Conservation (phyloP, 2,888 invertebrate genomes). For the Nomada hirtipes region DNA sequence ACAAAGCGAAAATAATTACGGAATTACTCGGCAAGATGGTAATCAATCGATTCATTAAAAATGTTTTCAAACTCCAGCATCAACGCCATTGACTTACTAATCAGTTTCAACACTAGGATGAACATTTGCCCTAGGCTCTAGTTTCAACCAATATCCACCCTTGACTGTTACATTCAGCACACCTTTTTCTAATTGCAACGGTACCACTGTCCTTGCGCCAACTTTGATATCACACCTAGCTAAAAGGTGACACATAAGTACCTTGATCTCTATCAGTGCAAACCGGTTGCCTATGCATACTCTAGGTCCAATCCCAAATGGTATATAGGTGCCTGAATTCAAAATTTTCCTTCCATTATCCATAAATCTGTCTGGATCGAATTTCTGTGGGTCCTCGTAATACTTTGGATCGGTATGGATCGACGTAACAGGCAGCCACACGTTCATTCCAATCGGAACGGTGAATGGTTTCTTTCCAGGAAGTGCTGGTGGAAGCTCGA, state of each 20-base stretch:
- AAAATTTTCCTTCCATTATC: conserved; percentile 64
- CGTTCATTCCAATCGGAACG: conserved; percentile 74
- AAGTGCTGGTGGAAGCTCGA: conserved; percentile 77
- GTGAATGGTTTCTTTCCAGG: conserved; percentile 75
- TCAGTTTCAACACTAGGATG: not conserved
- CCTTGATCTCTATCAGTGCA: conserved; percentile 70
- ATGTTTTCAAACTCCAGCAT: not conserved
- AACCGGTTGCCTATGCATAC: conserved; percentile 80
- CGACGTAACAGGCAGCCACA: conserved; percentile 79
- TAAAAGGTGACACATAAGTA: conserved; percentile 67
- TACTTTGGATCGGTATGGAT: conserved; percentile 81
- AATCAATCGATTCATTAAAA: too few species aligned
- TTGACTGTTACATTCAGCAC: not conserved
- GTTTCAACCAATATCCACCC: not conserved
- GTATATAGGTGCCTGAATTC: conserved; percentile 76
- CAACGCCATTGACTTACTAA: not conserved
- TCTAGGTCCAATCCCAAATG: conserved; percentile 82
- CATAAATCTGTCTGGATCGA: conserved; percentile 71
- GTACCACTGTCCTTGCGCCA: conserved; percentile 82
- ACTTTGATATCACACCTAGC: conserved; percentile 69
- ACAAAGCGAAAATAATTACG: too few species aligned
- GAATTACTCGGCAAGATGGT: too few species aligned
- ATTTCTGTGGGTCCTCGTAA: conserved; percentile 71
- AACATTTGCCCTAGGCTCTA: not conserved
- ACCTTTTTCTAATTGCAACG: conserved; percentile 73